A percentile compares a stretch with the other conserved stretches of the same genome.
phyloP scores from a whole-genome alignment of 2,888 invertebrate genomes.

The Dryococelus australis region DNA sequence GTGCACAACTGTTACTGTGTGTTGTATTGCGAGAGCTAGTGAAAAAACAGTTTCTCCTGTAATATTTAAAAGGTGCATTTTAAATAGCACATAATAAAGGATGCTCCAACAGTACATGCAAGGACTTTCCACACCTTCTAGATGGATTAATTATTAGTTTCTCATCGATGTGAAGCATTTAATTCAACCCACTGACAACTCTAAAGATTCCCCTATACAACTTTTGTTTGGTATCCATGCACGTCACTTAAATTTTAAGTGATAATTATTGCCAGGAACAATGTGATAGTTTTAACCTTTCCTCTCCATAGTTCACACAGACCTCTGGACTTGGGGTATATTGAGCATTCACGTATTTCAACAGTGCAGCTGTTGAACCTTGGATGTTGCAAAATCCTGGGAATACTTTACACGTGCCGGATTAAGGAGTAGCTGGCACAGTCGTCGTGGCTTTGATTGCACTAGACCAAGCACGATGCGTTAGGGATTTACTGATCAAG shows the following conservation, averaged over 20 bases:
- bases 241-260: slow-evolving; percentile 47
- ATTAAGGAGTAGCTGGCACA: no score
- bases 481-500: no score
- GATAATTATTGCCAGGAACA: slow-evolving; percentile 51
- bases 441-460: no score
- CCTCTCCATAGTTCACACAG: slow-evolving; percentile 55
- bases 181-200: slow-evolving; percentile 49
- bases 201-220: slow-evolving; percentile 50
- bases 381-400: slow-evolving; percentile 43
- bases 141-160: slow-evolving; percentile 55
- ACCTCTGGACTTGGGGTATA: slow-evolving; percentile 49
- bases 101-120: slow-evolving; percentile 54
- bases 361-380: slow-evolving; percentile 53
- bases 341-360: slow-evolving; percentile 51
- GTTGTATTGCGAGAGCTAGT: slow-evolving; percentile 52
- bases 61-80: slow-evolving; percentile 54
- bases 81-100: slow-evolving; percentile 52
- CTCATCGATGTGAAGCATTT: slow-evolving; percentile 55
- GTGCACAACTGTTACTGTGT: slow-evolving; percentile 53
- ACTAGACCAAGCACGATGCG: no score
- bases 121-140: slow-evolving; percentile 53
- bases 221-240: slow-evolving; percentile 54
- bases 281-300: slow-evolving; percentile 58
- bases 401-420: no score
- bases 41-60: slow-evolving; percentile 53